phyloP scores from a whole-genome alignment of 2,888 invertebrate genomes.

The Amblyjoppa proteus region DNA sequence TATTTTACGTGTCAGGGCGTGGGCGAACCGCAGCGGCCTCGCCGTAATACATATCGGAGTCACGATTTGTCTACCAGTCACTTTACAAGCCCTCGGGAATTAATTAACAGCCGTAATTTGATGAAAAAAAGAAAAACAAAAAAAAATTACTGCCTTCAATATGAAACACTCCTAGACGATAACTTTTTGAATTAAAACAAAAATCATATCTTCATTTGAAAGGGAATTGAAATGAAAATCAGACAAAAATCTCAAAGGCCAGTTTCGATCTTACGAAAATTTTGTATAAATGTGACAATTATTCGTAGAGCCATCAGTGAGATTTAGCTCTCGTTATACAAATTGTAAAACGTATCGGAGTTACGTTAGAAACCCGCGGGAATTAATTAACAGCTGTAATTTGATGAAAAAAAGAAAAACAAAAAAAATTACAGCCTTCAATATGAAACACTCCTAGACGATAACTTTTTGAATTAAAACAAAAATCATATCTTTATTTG shows the following conservation, averaged over 20 bases:
- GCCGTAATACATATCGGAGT: background rate
- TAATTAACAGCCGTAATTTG: slow-evolving; percentile 23
- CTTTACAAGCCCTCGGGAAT: slow-evolving; percentile 8
- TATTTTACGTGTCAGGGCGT: slow-evolving; percentile 65
- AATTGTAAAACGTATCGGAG: no score
- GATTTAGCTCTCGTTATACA: background rate
- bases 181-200: background rate
- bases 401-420: background rate
- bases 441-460: background rate
- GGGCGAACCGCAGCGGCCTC: slow-evolving; percentile 28
- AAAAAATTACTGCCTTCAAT: background rate
- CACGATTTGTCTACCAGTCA: slow-evolving; percentile 24
- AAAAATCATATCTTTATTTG: background rate
- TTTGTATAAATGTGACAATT: background rate
- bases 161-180: background rate
- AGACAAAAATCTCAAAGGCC: background rate
- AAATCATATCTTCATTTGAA: background rate
- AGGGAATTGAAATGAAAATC: background rate
- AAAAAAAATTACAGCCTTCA: background rate
- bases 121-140: background rate
- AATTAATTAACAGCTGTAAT: slow-evolving; percentile 7
- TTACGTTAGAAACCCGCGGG: no score
- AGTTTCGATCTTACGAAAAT: background rate
- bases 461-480: background rate
- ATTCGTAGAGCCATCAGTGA: background rate